Evolutionary conservation across 2,113 vertebrate species (phyloP).

Genomic region (Ahaetulla prasina): DNA sequence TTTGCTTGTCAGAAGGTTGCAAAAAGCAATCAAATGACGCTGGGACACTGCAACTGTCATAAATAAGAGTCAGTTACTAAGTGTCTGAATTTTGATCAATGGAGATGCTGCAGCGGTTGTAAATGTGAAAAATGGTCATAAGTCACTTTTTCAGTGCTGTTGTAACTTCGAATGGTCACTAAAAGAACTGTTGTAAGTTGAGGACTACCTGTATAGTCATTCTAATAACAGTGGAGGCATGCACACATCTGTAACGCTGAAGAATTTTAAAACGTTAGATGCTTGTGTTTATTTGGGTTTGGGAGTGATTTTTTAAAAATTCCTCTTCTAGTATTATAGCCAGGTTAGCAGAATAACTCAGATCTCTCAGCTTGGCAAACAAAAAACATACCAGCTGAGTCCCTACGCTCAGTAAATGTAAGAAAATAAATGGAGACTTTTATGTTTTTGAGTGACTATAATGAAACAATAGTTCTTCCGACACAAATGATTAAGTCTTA

Average conservation of each 20-base stretch:
- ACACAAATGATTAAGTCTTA: not conserved
- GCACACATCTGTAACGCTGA: not conserved
- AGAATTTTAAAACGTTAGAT: not conserved
- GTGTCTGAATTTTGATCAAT: not conserved
- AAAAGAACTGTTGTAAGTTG: not conserved
- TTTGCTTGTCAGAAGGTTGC: not conserved
- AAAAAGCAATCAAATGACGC: not conserved
- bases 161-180: not conserved
- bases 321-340: not conserved
- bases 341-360: not conserved
- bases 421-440: not conserved
- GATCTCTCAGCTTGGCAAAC: not conserved
- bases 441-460: not conserved
- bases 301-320: not conserved
- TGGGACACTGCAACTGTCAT: not conserved
- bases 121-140: not conserved
- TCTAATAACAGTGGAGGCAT: not conserved
- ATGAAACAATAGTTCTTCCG: not conserved
- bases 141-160: not conserved
- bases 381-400: not conserved
- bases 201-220: not conserved
- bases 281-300: not conserved
- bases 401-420: not conserved
- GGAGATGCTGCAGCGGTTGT: not conserved
- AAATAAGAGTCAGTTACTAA: not conserved